Evolutionary conservation across 1,140 invertebrate genomes (phyloP).

Genomic region (Dinothrombium tinctorium): DNA sequence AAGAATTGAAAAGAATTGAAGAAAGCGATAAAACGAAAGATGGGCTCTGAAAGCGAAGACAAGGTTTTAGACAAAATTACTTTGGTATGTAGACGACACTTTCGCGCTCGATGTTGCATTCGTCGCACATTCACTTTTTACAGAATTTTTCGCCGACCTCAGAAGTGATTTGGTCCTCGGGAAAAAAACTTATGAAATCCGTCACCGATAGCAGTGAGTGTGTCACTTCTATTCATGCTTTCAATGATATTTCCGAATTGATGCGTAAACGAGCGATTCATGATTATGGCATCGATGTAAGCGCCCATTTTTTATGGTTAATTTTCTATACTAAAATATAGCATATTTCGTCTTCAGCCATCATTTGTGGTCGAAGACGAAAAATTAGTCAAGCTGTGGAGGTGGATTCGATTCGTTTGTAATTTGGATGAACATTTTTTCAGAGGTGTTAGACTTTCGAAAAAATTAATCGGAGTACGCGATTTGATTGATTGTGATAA

Average conservation of each 20-base stretch:
- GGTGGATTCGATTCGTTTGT: background rate
- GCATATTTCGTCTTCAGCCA: background rate
- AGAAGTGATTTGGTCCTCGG: constrained; percentile 44
- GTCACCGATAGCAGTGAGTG: constrained; percentile 27
- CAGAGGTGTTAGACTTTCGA: background rate
- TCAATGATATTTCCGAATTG: constrained; percentile 43
- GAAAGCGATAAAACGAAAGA: too few relatives aligned
- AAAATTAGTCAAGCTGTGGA: background rate
- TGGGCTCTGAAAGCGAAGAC: too few relatives aligned
- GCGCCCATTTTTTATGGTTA: too few relatives aligned
- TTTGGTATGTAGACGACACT: too few relatives aligned
- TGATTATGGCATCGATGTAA: constrained; percentile 44
- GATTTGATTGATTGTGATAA: background rate
- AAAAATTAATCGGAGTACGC: background rate
- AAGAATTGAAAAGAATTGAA: too few relatives aligned
- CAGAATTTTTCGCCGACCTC: constrained; percentile 39
- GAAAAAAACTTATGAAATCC: constrained; percentile 35
- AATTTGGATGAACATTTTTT: background rate
- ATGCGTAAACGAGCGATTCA: constrained; percentile 42
- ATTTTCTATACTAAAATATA: background rate
- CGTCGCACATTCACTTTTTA: too few relatives aligned
- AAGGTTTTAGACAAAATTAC: too few relatives aligned
- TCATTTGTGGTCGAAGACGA: constrained; percentile 1
- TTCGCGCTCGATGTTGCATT: too few relatives aligned
- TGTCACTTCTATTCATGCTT: constrained; percentile 21